Evolutionary conservation across 2,113 vertebrate genomes (phyloP).

Genomic region (Nothobranchius furzeri): DNA sequence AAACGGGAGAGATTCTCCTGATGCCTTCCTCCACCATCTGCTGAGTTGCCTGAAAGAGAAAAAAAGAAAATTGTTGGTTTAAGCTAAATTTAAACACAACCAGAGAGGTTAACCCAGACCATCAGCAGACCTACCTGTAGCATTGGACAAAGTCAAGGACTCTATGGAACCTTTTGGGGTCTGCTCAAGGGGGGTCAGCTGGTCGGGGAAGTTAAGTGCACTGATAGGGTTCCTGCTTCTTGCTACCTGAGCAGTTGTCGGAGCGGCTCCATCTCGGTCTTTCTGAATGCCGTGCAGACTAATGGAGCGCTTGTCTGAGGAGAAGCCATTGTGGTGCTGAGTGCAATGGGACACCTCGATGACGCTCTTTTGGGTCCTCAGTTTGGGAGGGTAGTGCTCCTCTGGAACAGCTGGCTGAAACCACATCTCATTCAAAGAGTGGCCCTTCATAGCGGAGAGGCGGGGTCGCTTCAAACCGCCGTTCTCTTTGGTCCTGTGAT

Average conservation of each 20-base stretch:
- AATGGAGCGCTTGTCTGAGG: constrained; percentile 85
- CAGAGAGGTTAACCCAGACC: not conserved
- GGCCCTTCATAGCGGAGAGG: constrained; percentile 87
- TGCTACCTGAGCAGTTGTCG: constrained; percentile 78
- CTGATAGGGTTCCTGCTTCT: constrained; percentile 92
- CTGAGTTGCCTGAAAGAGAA: constrained; percentile 82
- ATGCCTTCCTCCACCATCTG: constrained; percentile 87
- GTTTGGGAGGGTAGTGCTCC: constrained; percentile 87
- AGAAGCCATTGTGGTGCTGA: constrained; percentile 81
- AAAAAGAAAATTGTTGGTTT: not conserved
- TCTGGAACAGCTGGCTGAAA: constrained; percentile 83
- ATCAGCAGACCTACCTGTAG: constrained; percentile 84
- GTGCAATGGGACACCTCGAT: constrained; percentile 82
- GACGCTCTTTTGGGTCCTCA: constrained; percentile 90
- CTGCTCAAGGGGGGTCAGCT: constrained; percentile 90
- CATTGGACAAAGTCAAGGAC: constrained; percentile 90
- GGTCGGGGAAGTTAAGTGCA: constrained; percentile 89
- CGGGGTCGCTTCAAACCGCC: constrained; percentile 86
- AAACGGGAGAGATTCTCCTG: constrained; percentile 96
- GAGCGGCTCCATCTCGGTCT: constrained; percentile 66
- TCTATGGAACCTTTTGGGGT: constrained; percentile 95
- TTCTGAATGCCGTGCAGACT: constrained; percentile 91
- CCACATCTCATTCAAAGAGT: constrained; percentile 88
- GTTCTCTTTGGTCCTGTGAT: constrained; percentile 86
- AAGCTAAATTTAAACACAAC: not conserved